Conservation (phyloP, 2,888 invertebrate genomes). For the Entomobrya multifasciata region DNA sequence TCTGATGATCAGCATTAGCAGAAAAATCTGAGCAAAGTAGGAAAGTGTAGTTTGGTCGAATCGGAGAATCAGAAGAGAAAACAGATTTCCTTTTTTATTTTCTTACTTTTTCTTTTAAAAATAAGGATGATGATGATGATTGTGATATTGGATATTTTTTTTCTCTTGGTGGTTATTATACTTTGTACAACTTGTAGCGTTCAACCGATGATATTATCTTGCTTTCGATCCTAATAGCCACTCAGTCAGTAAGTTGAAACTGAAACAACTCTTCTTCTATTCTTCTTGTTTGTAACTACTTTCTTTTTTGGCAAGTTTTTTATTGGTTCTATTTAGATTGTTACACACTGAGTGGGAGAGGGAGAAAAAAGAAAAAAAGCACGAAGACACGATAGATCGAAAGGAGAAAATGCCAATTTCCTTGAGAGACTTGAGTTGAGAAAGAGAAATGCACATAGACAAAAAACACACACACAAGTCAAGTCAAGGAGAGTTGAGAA, state of each 20-base stretch:
- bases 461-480: too few species aligned
- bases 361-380: conserved; percentile 13
- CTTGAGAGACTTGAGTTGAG: conserved; percentile 47
- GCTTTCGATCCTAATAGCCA: conserved; percentile 34
- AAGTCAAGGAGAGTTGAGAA: neutral
- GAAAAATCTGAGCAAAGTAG: neutral
- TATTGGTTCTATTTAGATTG: conserved; percentile 60
- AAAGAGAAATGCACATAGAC: neutral
- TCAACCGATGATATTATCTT: conserved; percentile 8
- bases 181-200: conserved; percentile 55
- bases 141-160: conserved; percentile 27
- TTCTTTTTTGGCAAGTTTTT: conserved; percentile 39
- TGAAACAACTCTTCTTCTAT: conserved; percentile 28
- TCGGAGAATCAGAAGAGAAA: conserved; percentile 10
- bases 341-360: too few species aligned
- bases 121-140: conserved; percentile 22
- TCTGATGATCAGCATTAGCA: neutral
- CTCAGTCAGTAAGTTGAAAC: conserved; percentile 47
- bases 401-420: conserved; percentile 60
- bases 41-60: neutral
- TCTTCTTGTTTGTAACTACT: conserved; percentile 32
- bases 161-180: conserved; percentile 6
- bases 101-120: conserved; percentile 2
- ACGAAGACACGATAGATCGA: conserved; percentile 30
- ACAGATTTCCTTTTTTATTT: conserved; percentile 43